These are phyloP conservation scores for Amphibalanus amphitrite DNA, from an alignment of 1,140 invertebrate genomes.

Conservation along the genomic window DNA sequence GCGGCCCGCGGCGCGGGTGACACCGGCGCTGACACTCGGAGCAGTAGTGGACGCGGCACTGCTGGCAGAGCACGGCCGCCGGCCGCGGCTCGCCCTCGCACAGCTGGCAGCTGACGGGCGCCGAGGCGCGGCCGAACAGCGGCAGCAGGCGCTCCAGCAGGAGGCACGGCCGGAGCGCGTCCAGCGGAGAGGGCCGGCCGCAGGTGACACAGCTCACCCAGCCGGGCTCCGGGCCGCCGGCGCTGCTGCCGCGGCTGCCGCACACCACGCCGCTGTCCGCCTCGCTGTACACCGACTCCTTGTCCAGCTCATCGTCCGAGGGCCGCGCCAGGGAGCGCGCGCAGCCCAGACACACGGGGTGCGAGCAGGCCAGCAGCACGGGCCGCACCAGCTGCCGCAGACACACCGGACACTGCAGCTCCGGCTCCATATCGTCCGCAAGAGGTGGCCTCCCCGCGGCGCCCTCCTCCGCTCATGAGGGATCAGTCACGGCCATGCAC, in stretches of 20 bases:
- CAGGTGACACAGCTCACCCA: conserved; percentile 45
- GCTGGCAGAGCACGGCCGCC: conserved; percentile 79
- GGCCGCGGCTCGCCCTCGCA: conserved; percentile 46
- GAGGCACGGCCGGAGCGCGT: background rate
- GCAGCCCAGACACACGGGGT: background rate
- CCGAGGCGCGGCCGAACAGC: conserved; percentile 1
- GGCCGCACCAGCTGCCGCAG: background rate
- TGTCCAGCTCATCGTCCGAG: conserved; percentile 37
- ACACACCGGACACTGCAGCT: background rate
- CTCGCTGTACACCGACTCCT: conserved; percentile 90
- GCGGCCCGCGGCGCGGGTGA: conserved; percentile 75
- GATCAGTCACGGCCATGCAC: too few species aligned
- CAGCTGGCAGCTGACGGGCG: conserved; percentile 17
- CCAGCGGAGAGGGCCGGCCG: conserved; percentile 6
- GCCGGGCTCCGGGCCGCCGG: conserved; percentile 63
- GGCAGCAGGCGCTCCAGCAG: conserved; percentile 3
- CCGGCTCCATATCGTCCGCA: background rate
- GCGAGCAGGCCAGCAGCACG: background rate
- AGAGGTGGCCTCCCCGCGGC: too few species aligned
- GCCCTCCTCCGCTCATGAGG: too few species aligned
- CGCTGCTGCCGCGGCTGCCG: conserved; percentile 40
- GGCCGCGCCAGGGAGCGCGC: background rate
- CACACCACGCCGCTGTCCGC: conserved; percentile 90
- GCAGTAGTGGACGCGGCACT: conserved; percentile 92
- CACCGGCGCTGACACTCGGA: conserved; percentile 75